Conservation (phyloP, 1,140 invertebrate genomes). For the Heterodera carotae region DNA sequence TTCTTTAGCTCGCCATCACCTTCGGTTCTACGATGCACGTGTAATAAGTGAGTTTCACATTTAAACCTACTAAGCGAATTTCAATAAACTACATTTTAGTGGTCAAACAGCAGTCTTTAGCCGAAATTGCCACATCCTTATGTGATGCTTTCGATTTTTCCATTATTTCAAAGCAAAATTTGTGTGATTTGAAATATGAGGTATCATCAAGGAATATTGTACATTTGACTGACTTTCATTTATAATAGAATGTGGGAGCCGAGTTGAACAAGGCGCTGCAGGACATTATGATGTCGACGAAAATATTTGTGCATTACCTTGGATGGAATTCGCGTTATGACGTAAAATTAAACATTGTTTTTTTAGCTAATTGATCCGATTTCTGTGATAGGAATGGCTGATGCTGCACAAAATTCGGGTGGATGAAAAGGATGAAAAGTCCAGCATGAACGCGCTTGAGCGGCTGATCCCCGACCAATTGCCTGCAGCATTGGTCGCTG, state of each 20-base stretch:
- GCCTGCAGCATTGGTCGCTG: slow-evolving; percentile 34
- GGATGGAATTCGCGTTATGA: slow-evolving; percentile 45
- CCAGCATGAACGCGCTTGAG: slow-evolving; percentile 37
- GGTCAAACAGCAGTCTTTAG: slow-evolving; percentile 37
- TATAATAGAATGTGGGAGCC: slow-evolving; percentile 31
- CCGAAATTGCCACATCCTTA: slow-evolving; percentile 37
- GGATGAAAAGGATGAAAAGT: slow-evolving; percentile 41
- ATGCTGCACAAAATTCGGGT: slow-evolving; percentile 48
- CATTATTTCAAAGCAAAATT: not conserved
- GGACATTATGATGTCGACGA: slow-evolving; percentile 36
- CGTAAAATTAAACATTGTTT: not conserved
- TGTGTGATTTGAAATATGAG: slow-evolving; percentile 11
- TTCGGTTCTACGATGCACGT: slow-evolving; percentile 43
- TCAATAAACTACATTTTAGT: not conserved
- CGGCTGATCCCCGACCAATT: slow-evolving; percentile 34
- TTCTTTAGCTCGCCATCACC: slow-evolving; percentile 35
- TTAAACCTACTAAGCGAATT: not conserved
- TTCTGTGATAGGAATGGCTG: slow-evolving; percentile 33
- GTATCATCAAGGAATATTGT: not conserved
- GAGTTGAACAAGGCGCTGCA: slow-evolving; percentile 40
- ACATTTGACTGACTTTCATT: not conserved
- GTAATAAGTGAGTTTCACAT: slow-evolving; percentile 17
- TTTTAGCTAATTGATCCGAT: not conserved
- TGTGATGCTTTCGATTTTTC: slow-evolving; percentile 38
- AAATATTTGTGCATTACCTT: slow-evolving; percentile 44